phyloP scores from a whole-genome alignment of 2,888 invertebrate species.

The Dryobotodes eremita region DNA sequence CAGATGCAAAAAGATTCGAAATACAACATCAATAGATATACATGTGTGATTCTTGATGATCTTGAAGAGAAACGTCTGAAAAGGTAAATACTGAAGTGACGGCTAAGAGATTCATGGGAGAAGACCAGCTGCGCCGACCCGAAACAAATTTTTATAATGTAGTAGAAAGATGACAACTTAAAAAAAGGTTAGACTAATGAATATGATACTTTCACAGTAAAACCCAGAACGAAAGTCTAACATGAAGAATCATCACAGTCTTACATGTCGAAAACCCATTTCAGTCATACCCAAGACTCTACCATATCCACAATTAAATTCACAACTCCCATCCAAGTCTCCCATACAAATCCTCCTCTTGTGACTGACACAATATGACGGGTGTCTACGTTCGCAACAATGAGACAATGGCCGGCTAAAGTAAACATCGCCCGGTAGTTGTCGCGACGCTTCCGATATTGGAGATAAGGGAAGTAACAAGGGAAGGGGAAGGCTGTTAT shows the following conservation, averaged over 20 bases:
- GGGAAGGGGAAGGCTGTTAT: background rate
- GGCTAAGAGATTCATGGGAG: background rate
- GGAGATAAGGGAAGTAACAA: constrained; percentile 35
- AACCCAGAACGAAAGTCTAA: background rate
- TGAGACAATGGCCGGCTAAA: constrained; percentile 54
- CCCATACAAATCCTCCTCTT: background rate
- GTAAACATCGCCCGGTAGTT: constrained; percentile 54
- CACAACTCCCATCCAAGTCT: constrained; percentile 4
- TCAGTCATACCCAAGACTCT: background rate
- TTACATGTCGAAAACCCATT: background rate
- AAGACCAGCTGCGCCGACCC: background rate
- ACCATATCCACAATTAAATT: constrained; percentile 12
- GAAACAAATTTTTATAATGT: background rate
- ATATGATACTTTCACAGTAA: background rate
- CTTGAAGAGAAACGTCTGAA: background rate
- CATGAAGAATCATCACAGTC: background rate
- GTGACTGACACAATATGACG: constrained; percentile 19
- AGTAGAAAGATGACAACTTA: background rate
- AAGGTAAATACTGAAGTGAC: background rate
- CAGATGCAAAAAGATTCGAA: background rate
- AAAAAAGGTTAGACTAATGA: too few relatives aligned
- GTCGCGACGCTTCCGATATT: constrained; percentile 51
- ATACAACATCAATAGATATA: background rate
- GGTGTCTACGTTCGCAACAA: constrained; percentile 46
- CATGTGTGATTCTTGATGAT: background rate